phyloP scores from a whole-genome alignment of 2,888 invertebrate genomes.

The Parapristionchus giblindavisi region DNA sequence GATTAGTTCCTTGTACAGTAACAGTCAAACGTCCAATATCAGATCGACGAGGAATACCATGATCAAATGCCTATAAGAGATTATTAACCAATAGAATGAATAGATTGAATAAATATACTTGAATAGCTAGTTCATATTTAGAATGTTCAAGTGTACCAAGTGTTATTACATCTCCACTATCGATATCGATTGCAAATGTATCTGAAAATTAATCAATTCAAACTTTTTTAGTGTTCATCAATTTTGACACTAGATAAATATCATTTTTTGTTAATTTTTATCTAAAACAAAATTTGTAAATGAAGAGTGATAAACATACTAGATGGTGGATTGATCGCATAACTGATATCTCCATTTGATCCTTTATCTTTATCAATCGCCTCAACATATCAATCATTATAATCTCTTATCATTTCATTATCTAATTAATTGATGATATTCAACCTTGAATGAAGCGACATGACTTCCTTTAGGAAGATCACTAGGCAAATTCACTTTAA shows the following conservation, averaged over 20 bases:
- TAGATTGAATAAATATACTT: constrained; percentile 3
- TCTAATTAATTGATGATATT: neutral
- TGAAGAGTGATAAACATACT: constrained; percentile 38
- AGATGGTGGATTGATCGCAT: constrained; percentile 48
- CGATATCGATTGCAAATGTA: constrained; percentile 37
- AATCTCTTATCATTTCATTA: neutral
- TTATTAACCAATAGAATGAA: neutral
- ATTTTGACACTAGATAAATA: too few relatives aligned
- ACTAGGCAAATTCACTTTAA: constrained; percentile 55
- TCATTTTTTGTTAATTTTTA: too few relatives aligned
- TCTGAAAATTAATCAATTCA: neutral
- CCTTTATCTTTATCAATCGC: constrained; percentile 59
- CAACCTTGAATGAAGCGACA: constrained; percentile 38
- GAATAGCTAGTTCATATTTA: constrained; percentile 35
- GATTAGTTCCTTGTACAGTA: constrained; percentile 57
- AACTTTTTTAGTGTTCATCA: too few relatives aligned
- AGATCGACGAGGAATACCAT: constrained; percentile 46
- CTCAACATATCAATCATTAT: constrained; percentile 21
- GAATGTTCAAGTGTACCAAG: constrained; percentile 22
- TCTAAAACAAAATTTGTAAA: too few relatives aligned
- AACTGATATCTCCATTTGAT: constrained; percentile 55
- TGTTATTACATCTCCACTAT: constrained; percentile 37
- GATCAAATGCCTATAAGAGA: constrained; percentile 47
- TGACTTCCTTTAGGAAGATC: constrained; percentile 59
- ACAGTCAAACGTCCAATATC: constrained; percentile 50